Evolutionary conservation across 2,797 vertebrate species (phyloP).

Genomic region (Prunella strophiata): DNA sequence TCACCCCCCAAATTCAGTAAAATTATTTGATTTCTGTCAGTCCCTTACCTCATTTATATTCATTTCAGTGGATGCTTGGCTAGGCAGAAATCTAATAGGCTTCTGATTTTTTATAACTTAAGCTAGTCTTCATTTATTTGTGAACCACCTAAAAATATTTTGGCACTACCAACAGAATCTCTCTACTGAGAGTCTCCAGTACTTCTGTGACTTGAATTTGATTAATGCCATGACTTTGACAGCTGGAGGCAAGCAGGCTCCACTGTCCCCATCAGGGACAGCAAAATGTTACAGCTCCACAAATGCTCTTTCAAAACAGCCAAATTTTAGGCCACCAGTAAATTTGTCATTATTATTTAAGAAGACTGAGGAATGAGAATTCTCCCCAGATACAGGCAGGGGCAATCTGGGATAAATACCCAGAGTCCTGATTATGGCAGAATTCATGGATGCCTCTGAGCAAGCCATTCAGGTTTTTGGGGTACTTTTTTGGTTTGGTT

Average conservation of each 20-base stretch:
- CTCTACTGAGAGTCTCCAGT: fast-evolving
- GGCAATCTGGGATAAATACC: background rate
- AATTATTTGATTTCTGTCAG: background rate
- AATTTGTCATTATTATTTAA: background rate
- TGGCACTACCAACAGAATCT: background rate
- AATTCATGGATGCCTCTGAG: background rate
- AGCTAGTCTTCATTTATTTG: background rate
- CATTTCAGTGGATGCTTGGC: background rate
- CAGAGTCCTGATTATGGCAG: background rate
- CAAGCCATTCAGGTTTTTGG: background rate
- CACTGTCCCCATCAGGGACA: background rate
- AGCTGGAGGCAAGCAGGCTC: background rate
- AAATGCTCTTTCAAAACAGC: background rate
- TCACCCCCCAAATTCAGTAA: background rate
- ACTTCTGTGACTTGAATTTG: background rate
- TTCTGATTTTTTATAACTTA: background rate
- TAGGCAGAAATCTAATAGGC: background rate
- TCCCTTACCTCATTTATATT: background rate
- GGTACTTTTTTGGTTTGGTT: background rate
- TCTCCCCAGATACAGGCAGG: background rate
- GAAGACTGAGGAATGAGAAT: background rate
- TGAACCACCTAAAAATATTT: background rate
- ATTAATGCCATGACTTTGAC: background rate
- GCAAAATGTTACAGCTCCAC: background rate
- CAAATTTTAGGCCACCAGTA: background rate